These are phyloP conservation scores for Torymus texanus DNA, from an alignment of 2,888 invertebrate species.

Conservation along the genomic window DNA sequence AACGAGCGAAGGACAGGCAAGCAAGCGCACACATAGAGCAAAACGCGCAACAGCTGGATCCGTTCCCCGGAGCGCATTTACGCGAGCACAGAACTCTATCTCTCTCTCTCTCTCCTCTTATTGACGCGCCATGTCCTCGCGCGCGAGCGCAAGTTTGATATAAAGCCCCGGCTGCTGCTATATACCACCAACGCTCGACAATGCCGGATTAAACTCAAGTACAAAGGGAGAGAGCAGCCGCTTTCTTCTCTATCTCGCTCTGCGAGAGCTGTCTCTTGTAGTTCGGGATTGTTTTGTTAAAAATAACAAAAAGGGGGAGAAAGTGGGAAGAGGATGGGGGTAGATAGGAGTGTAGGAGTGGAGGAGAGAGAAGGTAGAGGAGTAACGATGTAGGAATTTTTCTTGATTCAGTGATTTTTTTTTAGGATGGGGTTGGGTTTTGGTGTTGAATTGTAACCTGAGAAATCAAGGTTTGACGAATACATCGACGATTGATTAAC, in stretches of 20 bases:
- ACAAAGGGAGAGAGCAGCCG: conserved; percentile 67
- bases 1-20: conserved; percentile 63
- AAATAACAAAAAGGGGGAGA: conserved; percentile 45
- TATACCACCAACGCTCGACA: conserved; percentile 61
- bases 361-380: no score
- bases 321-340: conserved; percentile 1
- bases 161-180: conserved; percentile 66
- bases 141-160: conserved; percentile 66
- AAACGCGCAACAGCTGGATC: conserved; percentile 74
- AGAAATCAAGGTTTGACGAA: no score
- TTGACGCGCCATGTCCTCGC: conserved; percentile 66
- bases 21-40: conserved; percentile 60
- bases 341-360: neutral
- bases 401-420: no score
- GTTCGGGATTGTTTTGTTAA: conserved; percentile 51
- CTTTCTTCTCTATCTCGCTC: conserved; percentile 55
- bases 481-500: no score
- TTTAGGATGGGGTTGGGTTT: no score
- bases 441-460: no score
- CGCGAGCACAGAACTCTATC: conserved; percentile 67
- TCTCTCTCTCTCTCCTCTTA: conserved; percentile 66
- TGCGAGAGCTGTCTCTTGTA: conserved; percentile 52
- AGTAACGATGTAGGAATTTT: no score
- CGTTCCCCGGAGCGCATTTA: conserved; percentile 74
- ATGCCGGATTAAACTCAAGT: conserved; percentile 65